A percentile compares a stretch with the other conserved stretches of the same genome.
phyloP scores from a whole-genome alignment of 2,888 invertebrate genomes.

The Tipula lateralis region DNA sequence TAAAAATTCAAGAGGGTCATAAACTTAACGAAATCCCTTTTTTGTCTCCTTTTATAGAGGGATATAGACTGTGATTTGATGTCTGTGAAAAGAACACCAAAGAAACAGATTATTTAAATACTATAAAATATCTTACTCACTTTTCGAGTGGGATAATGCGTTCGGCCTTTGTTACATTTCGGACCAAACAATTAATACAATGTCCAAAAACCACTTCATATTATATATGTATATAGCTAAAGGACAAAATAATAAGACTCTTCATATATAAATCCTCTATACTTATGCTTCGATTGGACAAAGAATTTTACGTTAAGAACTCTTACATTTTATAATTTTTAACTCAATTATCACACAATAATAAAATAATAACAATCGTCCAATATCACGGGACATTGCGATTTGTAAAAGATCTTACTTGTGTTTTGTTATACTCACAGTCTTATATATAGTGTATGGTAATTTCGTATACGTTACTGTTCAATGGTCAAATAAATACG shows the following conservation, averaged over 20 bases:
- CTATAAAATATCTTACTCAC: neutral
- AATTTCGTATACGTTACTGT: neutral
- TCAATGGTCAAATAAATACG: neutral
- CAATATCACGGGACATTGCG: neutral
- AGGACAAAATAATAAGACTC: neutral
- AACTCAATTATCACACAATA: conserved; percentile 1
- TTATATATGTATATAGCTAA: neutral
- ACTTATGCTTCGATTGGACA: neutral
- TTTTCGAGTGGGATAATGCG: neutral
- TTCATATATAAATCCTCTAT: neutral
- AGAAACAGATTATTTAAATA: neutral
- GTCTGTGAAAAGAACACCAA: neutral
- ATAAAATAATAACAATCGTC: neutral
- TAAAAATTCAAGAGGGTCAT: neutral
- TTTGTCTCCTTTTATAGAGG: neutral
- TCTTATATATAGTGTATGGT: neutral
- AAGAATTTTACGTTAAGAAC: neutral
- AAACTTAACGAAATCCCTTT: neutral
- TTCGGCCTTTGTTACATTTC: neutral
- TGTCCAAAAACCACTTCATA: neutral
- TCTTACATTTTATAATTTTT: neutral
- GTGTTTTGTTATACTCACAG: neutral
- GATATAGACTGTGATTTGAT: neutral
- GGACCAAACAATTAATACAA: neutral
- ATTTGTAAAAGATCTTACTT: neutral